A percentile compares a stretch with the other conserved stretches of the same genome.
Conservation (phyloP, 1,140 invertebrate genomes). For the Drosophila sturtevanti region DNA sequence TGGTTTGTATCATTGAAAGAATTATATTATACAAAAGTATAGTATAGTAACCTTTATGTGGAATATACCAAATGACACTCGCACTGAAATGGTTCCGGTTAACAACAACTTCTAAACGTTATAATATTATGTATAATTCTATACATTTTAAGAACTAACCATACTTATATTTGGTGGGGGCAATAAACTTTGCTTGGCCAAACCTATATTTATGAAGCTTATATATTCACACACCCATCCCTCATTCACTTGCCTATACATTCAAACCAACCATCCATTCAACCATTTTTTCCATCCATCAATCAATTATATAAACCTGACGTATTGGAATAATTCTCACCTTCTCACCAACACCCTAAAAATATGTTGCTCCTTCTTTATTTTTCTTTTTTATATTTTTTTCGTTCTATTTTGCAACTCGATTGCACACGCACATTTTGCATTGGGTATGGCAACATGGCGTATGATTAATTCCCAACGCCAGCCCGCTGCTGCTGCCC, state of each 20-base stretch:
- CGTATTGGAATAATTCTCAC: neutral
- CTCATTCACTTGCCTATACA: neutral
- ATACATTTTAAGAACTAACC: neutral
- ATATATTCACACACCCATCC: neutral
- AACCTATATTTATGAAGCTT: neutral
- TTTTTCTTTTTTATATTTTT: conserved; percentile 17
- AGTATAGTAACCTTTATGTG: too few relatives aligned
- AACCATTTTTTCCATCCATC: conserved; percentile 35
- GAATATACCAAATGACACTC: too few relatives aligned
- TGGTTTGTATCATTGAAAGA: too few relatives aligned
- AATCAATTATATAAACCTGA: conserved; percentile 41
- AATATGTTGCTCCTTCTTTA: conserved; percentile 12
- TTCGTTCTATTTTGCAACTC: conserved; percentile 30
- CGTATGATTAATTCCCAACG: conserved; percentile 71
- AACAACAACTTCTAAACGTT: too few relatives aligned
- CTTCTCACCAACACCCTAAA: neutral
- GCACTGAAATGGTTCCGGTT: neutral
- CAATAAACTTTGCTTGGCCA: conserved; percentile 21
- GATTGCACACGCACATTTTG: conserved; percentile 32
- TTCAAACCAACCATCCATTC: neutral
- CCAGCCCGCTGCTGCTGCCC: conserved; percentile 5
- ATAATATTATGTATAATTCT: too few relatives aligned
- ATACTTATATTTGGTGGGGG: neutral
- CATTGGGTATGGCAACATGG: conserved; percentile 29
- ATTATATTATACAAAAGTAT: too few relatives aligned